Conservation (phyloP, 2,113 vertebrate genomes). For the Podarcis muralis region DNA sequence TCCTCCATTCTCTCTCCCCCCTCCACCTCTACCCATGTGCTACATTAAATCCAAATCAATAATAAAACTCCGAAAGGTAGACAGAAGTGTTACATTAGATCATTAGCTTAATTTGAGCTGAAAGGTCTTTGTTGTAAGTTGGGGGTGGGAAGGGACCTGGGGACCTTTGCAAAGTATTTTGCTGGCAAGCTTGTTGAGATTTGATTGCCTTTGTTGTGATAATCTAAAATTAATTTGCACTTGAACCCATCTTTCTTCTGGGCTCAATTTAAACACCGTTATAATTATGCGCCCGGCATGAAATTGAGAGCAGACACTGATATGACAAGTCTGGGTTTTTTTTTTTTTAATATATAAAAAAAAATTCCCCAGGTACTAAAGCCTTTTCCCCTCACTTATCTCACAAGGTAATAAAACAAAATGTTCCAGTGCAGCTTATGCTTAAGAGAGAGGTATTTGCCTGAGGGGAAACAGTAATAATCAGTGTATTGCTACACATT, state of each 20-base stretch:
- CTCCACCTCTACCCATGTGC: conserved; percentile 48
- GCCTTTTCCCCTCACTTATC: conserved; percentile 86
- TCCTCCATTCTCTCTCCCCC: conserved; percentile 56
- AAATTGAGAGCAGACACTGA: conserved; percentile 91
- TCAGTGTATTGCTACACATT: conserved; percentile 87
- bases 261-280: conserved; percentile 93
- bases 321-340: conserved; percentile 90
- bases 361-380: conserved; percentile 90
- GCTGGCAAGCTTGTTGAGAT: conserved; percentile 87
- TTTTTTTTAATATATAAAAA: conserved; percentile 61
- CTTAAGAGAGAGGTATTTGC: conserved; percentile 94
- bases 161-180: conserved; percentile 89
- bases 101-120: conserved; percentile 89
- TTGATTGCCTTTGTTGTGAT: conserved; percentile 97
- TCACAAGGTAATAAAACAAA: conserved; percentile 98
- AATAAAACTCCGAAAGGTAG: conserved; percentile 75
- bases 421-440: conserved; percentile 85
- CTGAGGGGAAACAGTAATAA: conserved; percentile 95
- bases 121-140: conserved; percentile 85
- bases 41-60: conserved; percentile 71
- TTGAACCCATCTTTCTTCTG: conserved; percentile 98
- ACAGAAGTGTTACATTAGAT: conserved; percentile 79
- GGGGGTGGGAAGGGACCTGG: conserved; percentile 82
- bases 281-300: conserved; percentile 92
- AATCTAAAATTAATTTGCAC: conserved; percentile 99